Percentiles rank a stretch among this genome's conserved stretches.
Conservation (phyloP, 37 sponge, comb jelly and placozoan genomes). For the Ephydatia muelleri region DNA sequence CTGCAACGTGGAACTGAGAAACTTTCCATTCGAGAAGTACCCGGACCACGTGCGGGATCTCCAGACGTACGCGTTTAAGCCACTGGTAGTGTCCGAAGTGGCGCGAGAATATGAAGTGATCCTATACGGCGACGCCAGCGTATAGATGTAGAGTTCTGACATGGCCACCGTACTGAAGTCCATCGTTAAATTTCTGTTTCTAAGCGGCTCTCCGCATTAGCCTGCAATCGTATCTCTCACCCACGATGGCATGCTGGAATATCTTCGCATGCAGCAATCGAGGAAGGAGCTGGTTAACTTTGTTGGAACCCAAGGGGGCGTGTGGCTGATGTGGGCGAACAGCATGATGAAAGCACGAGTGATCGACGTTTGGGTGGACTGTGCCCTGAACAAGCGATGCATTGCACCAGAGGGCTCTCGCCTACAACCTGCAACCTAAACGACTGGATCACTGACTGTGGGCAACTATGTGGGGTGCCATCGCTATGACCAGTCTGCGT, state of each 20-base stretch:
- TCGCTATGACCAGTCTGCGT: constrained; percentile 16
- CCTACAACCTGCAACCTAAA: neutral
- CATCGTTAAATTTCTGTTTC: neutral
- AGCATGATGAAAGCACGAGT: constrained; percentile 11
- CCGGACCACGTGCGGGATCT: constrained; percentile 19
- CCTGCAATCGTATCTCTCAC: neutral
- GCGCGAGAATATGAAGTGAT: constrained; percentile 24
- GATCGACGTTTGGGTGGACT: neutral
- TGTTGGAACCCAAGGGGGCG: neutral
- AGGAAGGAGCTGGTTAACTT: neutral
- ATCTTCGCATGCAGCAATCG: neutral
- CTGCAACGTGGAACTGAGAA: constrained; percentile 26
- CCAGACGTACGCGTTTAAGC: constrained; percentile 19
- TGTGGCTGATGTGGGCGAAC: neutral
- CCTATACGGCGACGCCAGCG: constrained; percentile 35
- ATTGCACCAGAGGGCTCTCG: neutral
- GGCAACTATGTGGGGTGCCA: constrained; percentile 2
- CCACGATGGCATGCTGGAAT: neutral
- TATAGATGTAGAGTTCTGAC: constrained; percentile 13
- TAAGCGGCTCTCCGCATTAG: neutral
- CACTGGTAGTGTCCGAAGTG: neutral
- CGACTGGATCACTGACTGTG: neutral
- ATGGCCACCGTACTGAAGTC: neutral
- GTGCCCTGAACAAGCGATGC: constrained; percentile 16
- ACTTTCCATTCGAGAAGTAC: constrained; percentile 21